Conservation (phyloP, 2,888 invertebrate genomes). For the Leucophenga maculata region DNA sequence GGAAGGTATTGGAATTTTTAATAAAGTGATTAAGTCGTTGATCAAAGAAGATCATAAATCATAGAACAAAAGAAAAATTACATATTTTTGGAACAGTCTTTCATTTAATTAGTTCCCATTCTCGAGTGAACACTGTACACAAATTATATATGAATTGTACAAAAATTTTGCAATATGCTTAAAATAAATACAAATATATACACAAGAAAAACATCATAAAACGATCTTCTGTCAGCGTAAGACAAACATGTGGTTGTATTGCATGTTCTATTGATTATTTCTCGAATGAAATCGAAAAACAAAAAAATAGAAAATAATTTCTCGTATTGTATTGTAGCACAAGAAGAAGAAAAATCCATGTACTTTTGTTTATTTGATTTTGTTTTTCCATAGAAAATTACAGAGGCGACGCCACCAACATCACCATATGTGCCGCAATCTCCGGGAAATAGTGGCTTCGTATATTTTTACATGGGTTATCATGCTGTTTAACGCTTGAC, state of each 20-base stretch:
- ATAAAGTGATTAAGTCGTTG: too few species aligned
- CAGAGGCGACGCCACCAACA: background rate
- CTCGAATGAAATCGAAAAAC: background rate
- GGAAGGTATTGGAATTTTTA: too few species aligned
- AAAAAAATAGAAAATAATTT: background rate
- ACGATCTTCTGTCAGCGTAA: conserved; percentile 18
- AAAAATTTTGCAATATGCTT: conserved; percentile 48
- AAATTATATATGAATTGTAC: too few species aligned
- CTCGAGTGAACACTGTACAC: too few species aligned
- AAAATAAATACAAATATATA: conserved; percentile 20
- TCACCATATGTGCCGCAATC: background rate
- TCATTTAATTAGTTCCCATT: too few species aligned
- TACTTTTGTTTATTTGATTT: background rate
- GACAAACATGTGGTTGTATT: conserved; percentile 57
- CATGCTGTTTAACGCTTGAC: conserved; percentile 56
- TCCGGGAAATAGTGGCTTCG: conserved; percentile 44
- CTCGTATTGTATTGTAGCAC: background rate
- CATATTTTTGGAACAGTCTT: too few species aligned
- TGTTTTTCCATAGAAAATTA: background rate
- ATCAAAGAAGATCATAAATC: too few species aligned
- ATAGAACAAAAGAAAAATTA: too few species aligned
- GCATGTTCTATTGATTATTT: background rate
- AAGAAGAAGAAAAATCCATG: background rate
- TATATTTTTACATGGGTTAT: conserved; percentile 48
- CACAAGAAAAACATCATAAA: conserved; percentile 27